These are phyloP conservation scores for Microctonus hyperodae DNA, from an alignment of 2,888 invertebrate species.

Conservation along the genomic window DNA sequence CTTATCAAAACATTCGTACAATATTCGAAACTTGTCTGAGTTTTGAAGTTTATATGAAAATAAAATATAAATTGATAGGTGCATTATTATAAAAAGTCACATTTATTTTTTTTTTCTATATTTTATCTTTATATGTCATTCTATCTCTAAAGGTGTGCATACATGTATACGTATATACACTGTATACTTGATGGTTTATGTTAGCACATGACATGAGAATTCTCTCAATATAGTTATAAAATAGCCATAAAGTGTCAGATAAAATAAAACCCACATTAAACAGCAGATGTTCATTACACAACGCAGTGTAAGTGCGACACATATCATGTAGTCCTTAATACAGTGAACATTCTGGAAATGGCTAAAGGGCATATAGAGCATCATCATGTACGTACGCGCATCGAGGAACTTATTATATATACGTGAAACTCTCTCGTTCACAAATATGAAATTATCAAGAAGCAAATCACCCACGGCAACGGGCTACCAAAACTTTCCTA, in stretches of 20 bases:
- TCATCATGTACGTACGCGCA: neutral
- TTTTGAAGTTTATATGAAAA: neutral
- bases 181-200: neutral
- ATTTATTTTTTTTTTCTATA: neutral
- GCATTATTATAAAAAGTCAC: neutral
- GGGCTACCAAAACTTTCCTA: neutral
- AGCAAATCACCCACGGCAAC: neutral
- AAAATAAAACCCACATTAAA: neutral
- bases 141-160: neutral
- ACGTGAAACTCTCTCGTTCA: neutral
- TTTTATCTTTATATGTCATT: neutral
- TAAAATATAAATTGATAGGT: neutral
- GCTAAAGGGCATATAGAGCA: conserved; percentile 18
- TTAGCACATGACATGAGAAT: neutral
- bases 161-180: too few relatives aligned
- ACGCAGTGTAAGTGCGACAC: neutral
- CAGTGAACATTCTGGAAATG: conserved; percentile 2
- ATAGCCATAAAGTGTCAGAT: neutral
- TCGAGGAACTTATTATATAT: neutral
- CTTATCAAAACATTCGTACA: conserved; percentile 5
- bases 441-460: neutral
- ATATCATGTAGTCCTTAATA: neutral
- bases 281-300: neutral
- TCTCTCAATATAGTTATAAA: neutral
- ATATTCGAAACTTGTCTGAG: conserved; percentile 6